A percentile compares a stretch with the other conserved stretches of the same genome.
Conservation (phyloP, 2,113 vertebrate genomes). For the Semnornis frantzii region DNA sequence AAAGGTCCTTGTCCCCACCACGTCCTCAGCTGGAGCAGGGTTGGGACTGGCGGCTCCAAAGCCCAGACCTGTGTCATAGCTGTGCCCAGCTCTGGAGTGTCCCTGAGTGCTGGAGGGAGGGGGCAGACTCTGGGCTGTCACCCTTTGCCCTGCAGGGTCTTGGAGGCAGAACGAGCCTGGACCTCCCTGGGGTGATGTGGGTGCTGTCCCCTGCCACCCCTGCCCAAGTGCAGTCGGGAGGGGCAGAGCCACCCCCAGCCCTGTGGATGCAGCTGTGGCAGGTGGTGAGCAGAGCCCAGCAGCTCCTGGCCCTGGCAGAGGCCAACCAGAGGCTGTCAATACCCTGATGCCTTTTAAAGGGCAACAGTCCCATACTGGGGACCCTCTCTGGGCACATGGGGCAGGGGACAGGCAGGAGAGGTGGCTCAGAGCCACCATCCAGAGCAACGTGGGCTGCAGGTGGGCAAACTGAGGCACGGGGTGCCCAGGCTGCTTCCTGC, state of each 20-base stretch:
- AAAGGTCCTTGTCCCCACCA: background rate
- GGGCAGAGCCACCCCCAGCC: background rate
- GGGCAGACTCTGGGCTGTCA: too few species aligned
- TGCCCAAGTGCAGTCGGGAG: accelerated
- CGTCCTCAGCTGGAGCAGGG: accelerated
- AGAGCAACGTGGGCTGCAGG: background rate
- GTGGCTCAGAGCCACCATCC: background rate
- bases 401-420: background rate
- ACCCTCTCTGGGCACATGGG: background rate
- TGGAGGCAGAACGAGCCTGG: background rate
- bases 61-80: accelerated
- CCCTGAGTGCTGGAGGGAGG: too few species aligned
- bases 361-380: background rate
- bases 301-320: background rate
- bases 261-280: accelerated
- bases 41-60: accelerated
- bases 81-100: background rate
- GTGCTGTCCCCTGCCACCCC: background rate
- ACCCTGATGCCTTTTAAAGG: constrained; percentile 50
- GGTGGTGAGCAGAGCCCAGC: accelerated
- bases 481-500: background rate
- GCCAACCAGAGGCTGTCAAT: constrained; percentile 15
- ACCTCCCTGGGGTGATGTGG: accelerated
- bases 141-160: too few species aligned
- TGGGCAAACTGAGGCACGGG: background rate